Base-by-base conservation (phyloP, 2,797 vertebrate species). In the Miichthys miiuy region DNA sequence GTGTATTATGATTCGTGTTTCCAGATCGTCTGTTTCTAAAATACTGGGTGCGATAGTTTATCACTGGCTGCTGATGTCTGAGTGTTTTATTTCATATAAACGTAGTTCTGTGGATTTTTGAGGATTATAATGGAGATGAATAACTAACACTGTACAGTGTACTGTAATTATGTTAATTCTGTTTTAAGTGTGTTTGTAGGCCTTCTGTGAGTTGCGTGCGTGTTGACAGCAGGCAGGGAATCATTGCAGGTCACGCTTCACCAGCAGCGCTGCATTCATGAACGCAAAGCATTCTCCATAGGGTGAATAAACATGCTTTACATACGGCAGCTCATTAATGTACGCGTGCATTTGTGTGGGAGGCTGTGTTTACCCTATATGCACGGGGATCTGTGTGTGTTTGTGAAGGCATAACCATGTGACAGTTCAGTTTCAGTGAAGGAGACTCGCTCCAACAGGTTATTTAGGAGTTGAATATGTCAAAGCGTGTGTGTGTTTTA, bases 151-250 rank as follows among this genome's bases (percentile, higher is more conserved):
- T 21, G 8, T 3, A 2, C 47, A 27, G n/a, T 10, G n/a, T 6
- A 21, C 17, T 21, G 67, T 21, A 8, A 6, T 12, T 21, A 54
- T 63, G 23, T 30, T 55, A 12, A 54, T 41, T 55, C n/a, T 4
- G 20, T 27, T 27, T 14, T 21, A 11, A 25, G n/a, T 52, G 54
- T 52, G 46, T 65, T 23, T 55, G 38, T 9, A 4, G 17, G 8
- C 20, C n/a, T 57, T 21, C 14, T 66, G 68, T 34, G 2, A 48
- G 55, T 54, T 67, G 13, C 0, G 20, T 50, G 58, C 42, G 42
- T 48, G 56, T 30, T 47, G 65, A 64, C 69, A 82, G 83, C 77
- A 70, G 78, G 70, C 67, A 38, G 68, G n/a, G 56, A 72, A 63
- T 63, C 46, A 5, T 25, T 61, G 42, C 57, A 46, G 55, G 80